Conservation (phyloP, 2,888 invertebrate genomes). For the Nemotelus pantherinus region DNA sequence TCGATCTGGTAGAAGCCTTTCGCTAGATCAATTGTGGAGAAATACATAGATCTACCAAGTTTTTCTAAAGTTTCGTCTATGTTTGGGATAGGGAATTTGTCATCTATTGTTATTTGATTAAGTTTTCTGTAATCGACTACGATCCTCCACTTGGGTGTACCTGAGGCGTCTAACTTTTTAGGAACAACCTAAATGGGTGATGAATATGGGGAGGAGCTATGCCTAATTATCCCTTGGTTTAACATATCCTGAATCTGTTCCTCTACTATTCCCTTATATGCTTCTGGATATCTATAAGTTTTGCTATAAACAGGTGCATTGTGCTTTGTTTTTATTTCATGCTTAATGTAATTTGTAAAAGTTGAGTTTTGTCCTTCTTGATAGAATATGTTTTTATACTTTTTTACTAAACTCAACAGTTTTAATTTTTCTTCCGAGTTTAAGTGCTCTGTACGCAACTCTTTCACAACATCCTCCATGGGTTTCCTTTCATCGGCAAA, state of each 20-base stretch:
- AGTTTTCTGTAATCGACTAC: constrained; percentile 28
- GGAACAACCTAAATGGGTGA: constrained; percentile 27
- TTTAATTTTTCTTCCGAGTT: constrained; percentile 5
- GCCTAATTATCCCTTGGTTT: constrained; percentile 20
- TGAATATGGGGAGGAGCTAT: constrained; percentile 37
- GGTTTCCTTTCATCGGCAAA: no score
- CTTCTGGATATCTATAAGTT: constrained; percentile 27
- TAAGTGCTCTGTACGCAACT: constrained; percentile 14
- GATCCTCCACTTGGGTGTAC: constrained; percentile 25
- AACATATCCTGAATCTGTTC: constrained; percentile 31
- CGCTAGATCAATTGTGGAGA: constrained; percentile 34
- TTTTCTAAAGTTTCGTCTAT: constrained; percentile 46
- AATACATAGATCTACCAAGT: constrained; percentile 42
- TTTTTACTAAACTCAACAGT: neutral
- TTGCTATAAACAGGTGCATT: constrained; percentile 20
- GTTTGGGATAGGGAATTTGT: constrained; percentile 37
- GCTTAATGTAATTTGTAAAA: constrained; percentile 10
- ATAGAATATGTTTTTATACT: constrained; percentile 21
- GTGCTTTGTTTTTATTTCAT: constrained; percentile 13
- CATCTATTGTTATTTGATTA: constrained; percentile 28
- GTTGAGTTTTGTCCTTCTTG: constrained; percentile 19
- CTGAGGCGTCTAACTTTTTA: constrained; percentile 10
- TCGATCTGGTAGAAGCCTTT: constrained; percentile 42
- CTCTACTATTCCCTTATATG: constrained; percentile 14
- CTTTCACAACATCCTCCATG: no score